Evolutionary conservation across 2,113 vertebrate species (phyloP).

Genomic region (Andinoacara biseriatus): DNA sequence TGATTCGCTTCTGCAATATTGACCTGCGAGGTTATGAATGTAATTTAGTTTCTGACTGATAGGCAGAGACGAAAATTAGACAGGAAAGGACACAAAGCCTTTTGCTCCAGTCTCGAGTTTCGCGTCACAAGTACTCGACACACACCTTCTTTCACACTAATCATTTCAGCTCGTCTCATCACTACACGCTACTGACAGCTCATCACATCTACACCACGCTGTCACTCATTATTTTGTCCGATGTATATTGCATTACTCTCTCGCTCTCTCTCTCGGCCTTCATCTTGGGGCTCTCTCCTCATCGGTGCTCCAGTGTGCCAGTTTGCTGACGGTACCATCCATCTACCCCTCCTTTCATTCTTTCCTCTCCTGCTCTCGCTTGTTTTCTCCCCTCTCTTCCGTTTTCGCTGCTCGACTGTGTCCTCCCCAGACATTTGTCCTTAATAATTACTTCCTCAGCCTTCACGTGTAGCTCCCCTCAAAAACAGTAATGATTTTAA

Average conservation of each 20-base stretch:
- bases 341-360: slow-evolving; percentile 12
- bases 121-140: neutral
- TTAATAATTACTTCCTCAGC: slow-evolving; percentile 61
- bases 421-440: slow-evolving; percentile 46
- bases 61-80: slow-evolving; percentile 20
- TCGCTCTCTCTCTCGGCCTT: neutral
- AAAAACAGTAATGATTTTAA: slow-evolving; percentile 64
- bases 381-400: neutral
- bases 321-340: slow-evolving; percentile 11
- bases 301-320: neutral
- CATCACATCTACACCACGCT: slow-evolving; percentile 39
- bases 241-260: slow-evolving; percentile 18
- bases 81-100: slow-evolving; percentile 13
- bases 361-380: neutral
- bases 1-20: slow-evolving; percentile 10
- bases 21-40: slow-evolving; percentile 2
- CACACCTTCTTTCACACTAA: neutral
- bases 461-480: neutral
- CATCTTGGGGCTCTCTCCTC: neutral
- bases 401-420: neutral
- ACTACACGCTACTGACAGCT: slow-evolving; percentile 42
- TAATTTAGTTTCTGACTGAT: slow-evolving; percentile 18
- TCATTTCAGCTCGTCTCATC: slow-evolving; percentile 38
- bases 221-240: slow-evolving; percentile 55
- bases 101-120: neutral